These are phyloP conservation scores for Calycopis cecrops DNA, from an alignment of 1,140 invertebrate genomes.

Conservation along the genomic window DNA sequence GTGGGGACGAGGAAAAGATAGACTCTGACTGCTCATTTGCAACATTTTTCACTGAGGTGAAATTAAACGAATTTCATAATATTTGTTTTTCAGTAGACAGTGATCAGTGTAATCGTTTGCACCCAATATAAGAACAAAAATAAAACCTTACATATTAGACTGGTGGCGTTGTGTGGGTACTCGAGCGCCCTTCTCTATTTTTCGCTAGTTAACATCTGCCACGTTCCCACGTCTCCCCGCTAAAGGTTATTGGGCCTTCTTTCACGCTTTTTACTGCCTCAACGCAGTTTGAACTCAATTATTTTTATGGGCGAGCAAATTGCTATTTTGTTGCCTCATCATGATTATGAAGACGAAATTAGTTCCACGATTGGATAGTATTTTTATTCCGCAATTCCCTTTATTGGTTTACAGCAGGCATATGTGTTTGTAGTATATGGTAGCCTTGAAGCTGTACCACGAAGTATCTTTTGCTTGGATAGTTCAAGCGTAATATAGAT, in stretches of 20 bases:
- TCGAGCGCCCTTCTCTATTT: constrained; percentile 61
- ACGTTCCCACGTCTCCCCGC: constrained; percentile 56
- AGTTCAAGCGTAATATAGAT: too few relatives aligned
- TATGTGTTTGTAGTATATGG: too few relatives aligned
- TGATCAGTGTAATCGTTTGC: too few relatives aligned
- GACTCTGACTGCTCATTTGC: too few relatives aligned
- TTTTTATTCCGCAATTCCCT: constrained; percentile 29
- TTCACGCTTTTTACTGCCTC: constrained; percentile 72
- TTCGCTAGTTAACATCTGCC: constrained; percentile 59
- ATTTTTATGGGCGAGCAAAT: constrained; percentile 72
- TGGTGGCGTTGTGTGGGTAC: constrained; percentile 34
- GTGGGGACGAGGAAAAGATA: too few relatives aligned
- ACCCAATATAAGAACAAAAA: too few relatives aligned
- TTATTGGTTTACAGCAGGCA: neutral
- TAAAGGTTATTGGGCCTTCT: constrained; percentile 69
- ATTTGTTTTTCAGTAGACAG: too few relatives aligned
- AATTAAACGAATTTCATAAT: too few relatives aligned
- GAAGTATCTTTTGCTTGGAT: too few relatives aligned
- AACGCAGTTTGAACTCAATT: constrained; percentile 74
- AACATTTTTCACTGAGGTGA: too few relatives aligned
- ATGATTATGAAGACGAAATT: constrained; percentile 69
- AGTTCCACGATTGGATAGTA: constrained; percentile 59
- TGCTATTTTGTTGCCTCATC: constrained; percentile 73
- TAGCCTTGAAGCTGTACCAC: too few relatives aligned
- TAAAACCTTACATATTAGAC: neutral